Conservation (phyloP, 2,888 invertebrate genomes). For the Apantesis nais region DNA sequence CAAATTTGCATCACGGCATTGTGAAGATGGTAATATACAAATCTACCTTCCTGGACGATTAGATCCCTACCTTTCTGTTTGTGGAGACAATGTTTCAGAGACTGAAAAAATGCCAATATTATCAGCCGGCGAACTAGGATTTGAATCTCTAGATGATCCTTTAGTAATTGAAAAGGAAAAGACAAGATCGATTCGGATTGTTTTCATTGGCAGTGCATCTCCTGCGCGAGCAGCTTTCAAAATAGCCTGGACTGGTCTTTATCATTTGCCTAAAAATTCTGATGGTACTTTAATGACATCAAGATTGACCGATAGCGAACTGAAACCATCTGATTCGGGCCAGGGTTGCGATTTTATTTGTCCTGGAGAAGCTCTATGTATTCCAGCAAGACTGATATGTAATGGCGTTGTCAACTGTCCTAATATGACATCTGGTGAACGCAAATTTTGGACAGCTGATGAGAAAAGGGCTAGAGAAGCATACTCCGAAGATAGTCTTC, state of each 20-base stretch:
- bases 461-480: constrained; percentile 83
- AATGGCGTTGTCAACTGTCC: constrained; percentile 96
- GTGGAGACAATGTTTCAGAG: constrained; percentile 94
- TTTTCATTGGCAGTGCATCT: constrained; percentile 90
- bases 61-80: constrained; percentile 92
- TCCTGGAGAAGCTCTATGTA: constrained; percentile 93
- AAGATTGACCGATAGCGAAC: constrained; percentile 88
- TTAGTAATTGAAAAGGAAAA: constrained; percentile 86
- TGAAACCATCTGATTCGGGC: constrained; percentile 65
- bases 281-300: constrained; percentile 93
- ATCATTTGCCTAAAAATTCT: constrained; percentile 93
- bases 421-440: constrained; percentile 86
- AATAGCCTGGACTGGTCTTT: constrained; percentile 95
- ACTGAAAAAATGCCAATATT: constrained; percentile 92
- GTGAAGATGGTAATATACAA: constrained; percentile 94
- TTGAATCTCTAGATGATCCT: constrained; percentile 84
- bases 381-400: constrained; percentile 93
- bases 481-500: constrained; percentile 86
- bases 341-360: constrained; percentile 94
- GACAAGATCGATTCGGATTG: constrained; percentile 88
- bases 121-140: constrained; percentile 91
- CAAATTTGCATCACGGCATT: constrained; percentile 93
- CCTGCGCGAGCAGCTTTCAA: constrained; percentile 94
- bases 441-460: constrained; percentile 79
- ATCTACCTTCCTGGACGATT: constrained; percentile 90